These are phyloP conservation scores for Bubalus kerabau DNA, from an alignment of 2,113 vertebrate genomes.

Conservation along the genomic window DNA sequence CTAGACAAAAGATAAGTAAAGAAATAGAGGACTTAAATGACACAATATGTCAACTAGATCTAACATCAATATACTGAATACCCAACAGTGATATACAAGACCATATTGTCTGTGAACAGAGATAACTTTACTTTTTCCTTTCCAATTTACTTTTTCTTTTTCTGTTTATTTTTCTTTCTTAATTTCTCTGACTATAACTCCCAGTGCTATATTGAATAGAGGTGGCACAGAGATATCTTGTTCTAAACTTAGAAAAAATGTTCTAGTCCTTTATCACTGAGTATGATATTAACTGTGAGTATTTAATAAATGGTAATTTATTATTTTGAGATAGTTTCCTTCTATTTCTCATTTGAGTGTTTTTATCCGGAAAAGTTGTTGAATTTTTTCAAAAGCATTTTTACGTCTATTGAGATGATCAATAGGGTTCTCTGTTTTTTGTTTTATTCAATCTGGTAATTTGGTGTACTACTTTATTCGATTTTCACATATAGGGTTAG, in stretches of 20 bases:
- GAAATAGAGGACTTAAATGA: background rate
- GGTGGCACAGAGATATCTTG: background rate
- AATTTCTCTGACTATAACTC: background rate
- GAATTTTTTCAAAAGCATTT: background rate
- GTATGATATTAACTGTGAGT: background rate
- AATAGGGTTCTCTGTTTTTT: background rate
- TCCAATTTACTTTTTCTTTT: too few species aligned
- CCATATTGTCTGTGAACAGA: background rate
- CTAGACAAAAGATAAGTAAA: background rate
- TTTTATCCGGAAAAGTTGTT: background rate
- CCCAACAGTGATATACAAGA: background rate
- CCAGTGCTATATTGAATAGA: background rate
- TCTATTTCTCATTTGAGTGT: background rate
- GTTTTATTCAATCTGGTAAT: background rate
- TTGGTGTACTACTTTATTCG: accelerated
- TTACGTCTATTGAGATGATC: background rate
- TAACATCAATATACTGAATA: background rate
- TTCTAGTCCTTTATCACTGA: background rate
- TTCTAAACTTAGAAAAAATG: background rate
- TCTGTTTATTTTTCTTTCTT: background rate
- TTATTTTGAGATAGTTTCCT: background rate
- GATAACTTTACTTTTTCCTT: background rate
- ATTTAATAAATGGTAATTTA: background rate
- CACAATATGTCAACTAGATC: background rate
- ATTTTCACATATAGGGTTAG: background rate